Conservation (phyloP, 2,888 invertebrate genomes). For the Alloscopus bannaensis region DNA sequence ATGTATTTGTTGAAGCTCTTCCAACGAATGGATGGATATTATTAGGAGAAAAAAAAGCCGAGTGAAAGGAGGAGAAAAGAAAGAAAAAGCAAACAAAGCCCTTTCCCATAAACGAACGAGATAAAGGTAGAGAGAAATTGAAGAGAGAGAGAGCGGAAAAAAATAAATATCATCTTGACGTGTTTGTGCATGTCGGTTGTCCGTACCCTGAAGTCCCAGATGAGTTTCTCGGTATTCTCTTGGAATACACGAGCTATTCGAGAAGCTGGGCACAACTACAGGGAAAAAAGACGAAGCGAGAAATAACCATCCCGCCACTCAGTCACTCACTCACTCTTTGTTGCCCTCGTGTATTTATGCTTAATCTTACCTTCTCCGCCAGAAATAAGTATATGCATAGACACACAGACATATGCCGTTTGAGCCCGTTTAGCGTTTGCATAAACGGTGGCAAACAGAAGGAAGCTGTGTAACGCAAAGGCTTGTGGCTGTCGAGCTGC, state of each 20-base stretch:
- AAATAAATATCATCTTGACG: constrained; percentile 51
- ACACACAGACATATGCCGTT: no score
- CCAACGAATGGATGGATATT: constrained; percentile 1
- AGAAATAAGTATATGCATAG: no score
- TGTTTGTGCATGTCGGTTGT: constrained; percentile 55
- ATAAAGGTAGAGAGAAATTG: constrained; percentile 20
- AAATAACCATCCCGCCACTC: constrained; percentile 44
- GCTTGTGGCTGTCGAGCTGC: no score
- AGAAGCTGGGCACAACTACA: no score
- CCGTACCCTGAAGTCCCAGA: constrained; percentile 55
- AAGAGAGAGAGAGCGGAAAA: constrained; percentile 28
- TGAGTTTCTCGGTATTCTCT: constrained; percentile 52
- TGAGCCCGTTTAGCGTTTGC: neutral
- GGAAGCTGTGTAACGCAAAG: no score
- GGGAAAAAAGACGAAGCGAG: constrained; percentile 34
- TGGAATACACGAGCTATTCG: constrained; percentile 25
- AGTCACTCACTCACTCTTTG: constrained; percentile 40
- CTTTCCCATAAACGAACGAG: constrained; percentile 19
- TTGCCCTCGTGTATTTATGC: constrained; percentile 19
- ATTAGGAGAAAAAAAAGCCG: constrained; percentile 4
- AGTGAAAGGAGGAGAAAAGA: constrained; percentile 22
- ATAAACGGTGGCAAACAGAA: constrained; percentile 8
- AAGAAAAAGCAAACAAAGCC: constrained; percentile 5
- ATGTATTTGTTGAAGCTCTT: constrained; percentile 10
- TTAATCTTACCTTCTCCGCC: no score